Conservation (phyloP, 2,888 invertebrate genomes). For the Papilio gigon region DNA sequence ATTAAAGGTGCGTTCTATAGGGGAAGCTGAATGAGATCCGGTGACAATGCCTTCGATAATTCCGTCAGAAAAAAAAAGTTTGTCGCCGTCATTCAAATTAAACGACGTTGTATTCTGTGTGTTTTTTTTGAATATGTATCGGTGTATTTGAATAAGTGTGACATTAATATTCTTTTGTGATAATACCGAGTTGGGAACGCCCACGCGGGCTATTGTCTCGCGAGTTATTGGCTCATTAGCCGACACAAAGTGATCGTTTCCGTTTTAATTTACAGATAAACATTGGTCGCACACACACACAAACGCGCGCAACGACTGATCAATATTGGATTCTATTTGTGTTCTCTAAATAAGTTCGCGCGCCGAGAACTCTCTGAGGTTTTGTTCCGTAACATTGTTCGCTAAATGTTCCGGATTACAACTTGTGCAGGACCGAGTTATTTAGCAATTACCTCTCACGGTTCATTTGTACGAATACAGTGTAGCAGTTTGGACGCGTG, state of each 20-base stretch:
- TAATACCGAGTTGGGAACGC: conserved; percentile 78
- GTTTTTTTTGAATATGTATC: conserved; percentile 71
- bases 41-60: conserved; percentile 63
- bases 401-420: conserved; percentile 2
- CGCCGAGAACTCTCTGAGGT: not conserved
- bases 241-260: conserved; percentile 73
- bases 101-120: conserved; percentile 57
- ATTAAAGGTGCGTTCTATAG: conserved; percentile 58
- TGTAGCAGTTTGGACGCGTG: not conserved
- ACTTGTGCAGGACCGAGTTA: conserved; percentile 9
- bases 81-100: conserved; percentile 75
- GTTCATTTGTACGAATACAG: not conserved
- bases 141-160: conserved; percentile 80
- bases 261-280: too few species aligned
- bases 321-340: not conserved
- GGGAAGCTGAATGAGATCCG: conserved; percentile 59
- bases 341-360: conserved; percentile 44
- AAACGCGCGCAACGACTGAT: not conserved
- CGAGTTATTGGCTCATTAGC: conserved; percentile 82
- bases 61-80: conserved; percentile 60
- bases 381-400: conserved; percentile 5
- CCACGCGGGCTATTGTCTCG: conserved; percentile 79
- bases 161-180: conserved; percentile 82
- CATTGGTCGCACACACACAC: too few species aligned
- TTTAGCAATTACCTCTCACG: not conserved